phyloP scores from a whole-genome alignment of 2,888 invertebrate genomes.

The Parnassius orleans region DNA sequence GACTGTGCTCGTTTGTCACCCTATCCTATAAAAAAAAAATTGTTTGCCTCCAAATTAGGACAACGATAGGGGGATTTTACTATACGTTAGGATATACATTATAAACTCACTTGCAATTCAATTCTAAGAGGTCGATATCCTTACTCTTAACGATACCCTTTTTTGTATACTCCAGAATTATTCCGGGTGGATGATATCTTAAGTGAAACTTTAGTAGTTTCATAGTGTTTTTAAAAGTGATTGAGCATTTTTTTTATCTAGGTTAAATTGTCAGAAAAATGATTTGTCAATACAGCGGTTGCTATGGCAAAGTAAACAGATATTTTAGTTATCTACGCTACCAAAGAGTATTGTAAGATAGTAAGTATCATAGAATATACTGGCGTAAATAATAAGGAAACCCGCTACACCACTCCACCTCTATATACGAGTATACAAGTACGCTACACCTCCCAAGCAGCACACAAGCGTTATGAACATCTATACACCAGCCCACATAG shows the following conservation, averaged over 20 bases:
- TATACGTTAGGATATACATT: not conserved
- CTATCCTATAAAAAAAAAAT: no score
- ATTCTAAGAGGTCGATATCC: slow-evolving; percentile 84
- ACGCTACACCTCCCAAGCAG: no score
- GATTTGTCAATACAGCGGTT: slow-evolving; percentile 63
- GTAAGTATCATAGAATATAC: no score
- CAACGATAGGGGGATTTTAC: no score
- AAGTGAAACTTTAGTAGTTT: slow-evolving; percentile 85
- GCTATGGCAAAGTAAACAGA: slow-evolving; percentile 41
- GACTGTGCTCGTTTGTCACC: no score
- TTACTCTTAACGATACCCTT: slow-evolving; percentile 80
- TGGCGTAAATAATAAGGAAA: no score
- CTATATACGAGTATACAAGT: no score
- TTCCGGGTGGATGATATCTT: slow-evolving; percentile 86
- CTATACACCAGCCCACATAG: no score
- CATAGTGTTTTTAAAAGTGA: slow-evolving; percentile 64
- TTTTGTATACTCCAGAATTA: slow-evolving; percentile 83
- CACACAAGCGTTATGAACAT: no score
- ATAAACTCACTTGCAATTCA: slow-evolving; percentile 79
- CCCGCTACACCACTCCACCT: no score
- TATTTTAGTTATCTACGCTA: not conserved
- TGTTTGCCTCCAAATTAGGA: no score
- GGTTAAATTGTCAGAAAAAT: slow-evolving; percentile 33
- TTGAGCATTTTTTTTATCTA: not conserved
- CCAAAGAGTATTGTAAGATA: no score